phyloP scores from a whole-genome alignment of 2,797 vertebrate species.

The Phalanger gymnotis region DNA sequence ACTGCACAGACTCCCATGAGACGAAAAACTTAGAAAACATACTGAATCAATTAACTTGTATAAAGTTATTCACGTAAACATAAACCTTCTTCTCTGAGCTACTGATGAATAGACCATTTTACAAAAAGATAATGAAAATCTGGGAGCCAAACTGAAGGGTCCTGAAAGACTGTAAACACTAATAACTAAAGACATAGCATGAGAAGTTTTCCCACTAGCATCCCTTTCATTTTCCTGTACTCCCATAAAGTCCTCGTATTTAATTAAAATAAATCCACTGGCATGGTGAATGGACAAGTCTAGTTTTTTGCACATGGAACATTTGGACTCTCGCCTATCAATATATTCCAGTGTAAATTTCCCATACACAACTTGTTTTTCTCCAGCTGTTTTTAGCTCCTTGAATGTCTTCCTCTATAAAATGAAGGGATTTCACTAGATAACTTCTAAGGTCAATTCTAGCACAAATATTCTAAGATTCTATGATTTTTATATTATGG shows the following conservation, averaged over 20 bases:
- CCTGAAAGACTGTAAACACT: neutral
- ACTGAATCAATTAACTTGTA: neutral
- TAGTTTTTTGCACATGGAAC: neutral
- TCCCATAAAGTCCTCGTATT: neutral
- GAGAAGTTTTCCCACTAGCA: neutral
- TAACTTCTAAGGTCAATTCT: slow-evolving; percentile 40
- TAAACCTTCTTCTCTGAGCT: neutral
- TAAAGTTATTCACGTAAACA: neutral
- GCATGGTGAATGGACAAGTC: neutral
- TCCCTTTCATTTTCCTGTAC: slow-evolving; percentile 13
- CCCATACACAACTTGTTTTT: neutral
- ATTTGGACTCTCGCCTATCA: neutral
- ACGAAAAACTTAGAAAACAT: neutral
- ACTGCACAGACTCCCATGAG: neutral
- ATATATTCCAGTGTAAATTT: slow-evolving; percentile 24
- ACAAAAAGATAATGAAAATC: neutral
- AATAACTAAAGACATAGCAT: neutral
- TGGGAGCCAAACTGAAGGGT: neutral
- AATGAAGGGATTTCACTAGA: slow-evolving; percentile 10
- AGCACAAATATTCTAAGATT: neutral
- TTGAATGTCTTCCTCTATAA: slow-evolving; percentile 17
- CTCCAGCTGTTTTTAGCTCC: neutral
- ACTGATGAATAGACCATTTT: neutral
- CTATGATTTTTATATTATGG: slow-evolving; percentile 4
- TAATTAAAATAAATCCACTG: slow-evolving; percentile 38